phyloP scores from a whole-genome alignment of 37 sponge, comb jelly and placozoan genomes.

The Tethya wilhelma region DNA sequence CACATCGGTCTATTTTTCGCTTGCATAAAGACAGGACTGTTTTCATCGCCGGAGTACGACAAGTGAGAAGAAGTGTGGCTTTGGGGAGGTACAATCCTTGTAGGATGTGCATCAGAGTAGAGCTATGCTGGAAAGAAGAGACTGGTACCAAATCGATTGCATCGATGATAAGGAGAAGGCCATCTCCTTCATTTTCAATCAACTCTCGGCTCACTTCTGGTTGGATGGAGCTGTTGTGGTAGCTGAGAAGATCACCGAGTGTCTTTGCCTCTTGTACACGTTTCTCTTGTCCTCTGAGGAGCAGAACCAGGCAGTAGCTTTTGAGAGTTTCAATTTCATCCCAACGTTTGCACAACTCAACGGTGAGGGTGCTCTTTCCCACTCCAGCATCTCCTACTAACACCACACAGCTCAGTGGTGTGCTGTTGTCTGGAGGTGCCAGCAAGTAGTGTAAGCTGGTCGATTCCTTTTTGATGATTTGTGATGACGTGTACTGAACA shows the following conservation, averaged over 20 bases:
- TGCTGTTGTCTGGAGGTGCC: not conserved
- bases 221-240: conserved; percentile 3
- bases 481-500: too few relatives aligned
- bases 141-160: conserved; percentile 3
- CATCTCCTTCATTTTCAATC: conserved; percentile 1
- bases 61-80: not conserved
- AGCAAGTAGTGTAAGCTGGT: not conserved
- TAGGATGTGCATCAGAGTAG: not conserved
- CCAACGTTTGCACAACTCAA: conserved; percentile 31
- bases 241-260: conserved; percentile 14
- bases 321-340: conserved; percentile 8
- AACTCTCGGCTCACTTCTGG: conserved; percentile 6
- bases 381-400: conserved; percentile 22
- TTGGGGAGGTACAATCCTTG: conserved; percentile 10
- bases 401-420: not conserved
- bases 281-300: conserved; percentile 12
- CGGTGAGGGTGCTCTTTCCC: conserved; percentile 19
- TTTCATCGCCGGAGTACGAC: not conserved
- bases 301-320: not conserved
- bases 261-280: conserved; percentile 18
- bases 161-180: conserved; percentile 11
- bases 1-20: not conserved
- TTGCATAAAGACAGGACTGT: not conserved
- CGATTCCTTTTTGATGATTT: not conserved
- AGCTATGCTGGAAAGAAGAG: not conserved